A percentile compares a stretch with the other conserved stretches of the same genome.
phyloP scores from a whole-genome alignment of 2,113 vertebrate species.

The Uria aalge region DNA sequence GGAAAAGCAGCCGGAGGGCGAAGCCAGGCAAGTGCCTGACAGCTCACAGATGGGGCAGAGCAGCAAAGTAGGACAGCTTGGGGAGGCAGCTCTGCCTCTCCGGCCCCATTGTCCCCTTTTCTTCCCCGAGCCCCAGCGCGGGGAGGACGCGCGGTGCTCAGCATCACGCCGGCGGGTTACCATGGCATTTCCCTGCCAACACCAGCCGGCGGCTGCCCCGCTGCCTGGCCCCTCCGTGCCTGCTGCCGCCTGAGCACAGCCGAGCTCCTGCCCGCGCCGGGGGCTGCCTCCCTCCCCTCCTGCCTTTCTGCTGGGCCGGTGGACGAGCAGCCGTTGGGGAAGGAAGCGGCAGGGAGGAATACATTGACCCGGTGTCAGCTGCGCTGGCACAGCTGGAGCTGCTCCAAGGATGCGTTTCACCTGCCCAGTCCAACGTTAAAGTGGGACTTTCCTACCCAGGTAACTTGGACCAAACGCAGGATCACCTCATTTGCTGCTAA shows the following conservation, averaged over 20 bases:
- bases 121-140: background rate
- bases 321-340: background rate
- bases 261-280: background rate
- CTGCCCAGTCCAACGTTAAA: background rate
- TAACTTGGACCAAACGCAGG: background rate
- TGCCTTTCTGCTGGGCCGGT: background rate
- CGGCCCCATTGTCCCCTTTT: constrained; percentile 34
- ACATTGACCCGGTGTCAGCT: background rate
- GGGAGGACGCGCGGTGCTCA: constrained; percentile 44
- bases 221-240: background rate
- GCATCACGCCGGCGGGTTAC: constrained; percentile 58
- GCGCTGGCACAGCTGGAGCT: background rate
- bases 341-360: constrained; percentile 11
- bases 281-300: background rate
- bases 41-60: constrained; percentile 54
- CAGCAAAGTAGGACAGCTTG: constrained; percentile 61
- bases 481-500: constrained; percentile 47
- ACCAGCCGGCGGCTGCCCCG: background rate
- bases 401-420: background rate
- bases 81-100: constrained; percentile 6
- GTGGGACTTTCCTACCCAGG: constrained; percentile 43
- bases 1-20: background rate
- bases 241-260: constrained; percentile 7
- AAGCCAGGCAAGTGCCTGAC: background rate
- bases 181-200: constrained; percentile 44